phyloP scores from a whole-genome alignment of 2,888 invertebrate genomes.

The Pollenia angustigena region DNA sequence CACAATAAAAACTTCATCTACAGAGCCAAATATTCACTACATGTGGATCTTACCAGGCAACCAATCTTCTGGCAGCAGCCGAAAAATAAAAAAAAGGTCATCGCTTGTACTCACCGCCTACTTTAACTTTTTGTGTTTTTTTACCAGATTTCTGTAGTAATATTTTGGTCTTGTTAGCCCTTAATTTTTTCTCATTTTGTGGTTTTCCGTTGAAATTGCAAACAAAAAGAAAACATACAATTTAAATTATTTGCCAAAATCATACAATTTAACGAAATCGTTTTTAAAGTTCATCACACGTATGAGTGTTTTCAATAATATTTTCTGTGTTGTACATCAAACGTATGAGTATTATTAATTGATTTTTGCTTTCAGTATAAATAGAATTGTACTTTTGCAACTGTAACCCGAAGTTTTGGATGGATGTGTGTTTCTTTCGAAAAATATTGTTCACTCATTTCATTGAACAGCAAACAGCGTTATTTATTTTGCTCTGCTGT shows the following conservation, averaged over 20 bases:
- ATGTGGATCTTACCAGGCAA: conserved; percentile 5
- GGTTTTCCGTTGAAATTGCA: neutral
- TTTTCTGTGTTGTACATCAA: neutral
- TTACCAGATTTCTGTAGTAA: conserved; percentile 22
- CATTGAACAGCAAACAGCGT: neutral
- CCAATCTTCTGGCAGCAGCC: neutral
- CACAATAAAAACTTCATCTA: conserved; percentile 60
- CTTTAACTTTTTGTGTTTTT: conserved; percentile 42
- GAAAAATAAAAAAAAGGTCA: conserved; percentile 47
- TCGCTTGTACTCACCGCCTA: neutral
- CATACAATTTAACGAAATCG: neutral
- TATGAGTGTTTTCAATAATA: conserved; percentile 48
- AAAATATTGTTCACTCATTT: conserved; percentile 5
- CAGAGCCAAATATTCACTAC: conserved; percentile 52
- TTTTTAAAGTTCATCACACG: conserved; percentile 42
- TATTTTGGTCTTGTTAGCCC: neutral
- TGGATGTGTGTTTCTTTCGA: neutral
- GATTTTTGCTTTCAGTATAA: conserved; percentile 20
- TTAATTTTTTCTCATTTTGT: neutral
- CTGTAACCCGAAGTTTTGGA: neutral
- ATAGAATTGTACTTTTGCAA: neutral
- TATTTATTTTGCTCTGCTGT: conserved; percentile 9
- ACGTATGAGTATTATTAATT: conserved; percentile 52
- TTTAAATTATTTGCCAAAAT: neutral
- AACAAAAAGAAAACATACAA: neutral